Evolutionary conservation across 37 sponge, comb jelly and placozoan species (phyloP).

Genomic region (Eunapius fragilis): DNA sequence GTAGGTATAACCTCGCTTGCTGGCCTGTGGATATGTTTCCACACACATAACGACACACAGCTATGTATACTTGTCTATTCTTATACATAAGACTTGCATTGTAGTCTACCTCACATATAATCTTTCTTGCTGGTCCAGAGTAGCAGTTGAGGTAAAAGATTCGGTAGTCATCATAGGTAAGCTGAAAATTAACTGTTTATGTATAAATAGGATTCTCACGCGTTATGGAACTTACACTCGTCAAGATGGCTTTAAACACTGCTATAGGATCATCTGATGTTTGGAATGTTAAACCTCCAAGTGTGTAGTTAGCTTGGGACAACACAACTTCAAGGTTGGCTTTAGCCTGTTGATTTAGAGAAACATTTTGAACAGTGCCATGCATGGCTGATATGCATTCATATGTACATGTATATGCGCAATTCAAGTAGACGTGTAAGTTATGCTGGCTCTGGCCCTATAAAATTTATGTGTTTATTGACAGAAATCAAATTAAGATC

Average conservation of each 20-base stretch:
- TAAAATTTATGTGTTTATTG: no score
- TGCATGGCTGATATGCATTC: no score
- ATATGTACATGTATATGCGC: no score
- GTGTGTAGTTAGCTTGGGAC: neutral
- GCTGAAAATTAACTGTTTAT: neutral
- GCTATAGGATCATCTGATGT: neutral
- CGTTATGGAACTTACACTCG: neutral
- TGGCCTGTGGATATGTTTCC: slow-evolving; percentile 29
- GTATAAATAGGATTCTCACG: no score
- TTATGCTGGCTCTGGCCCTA: no score
- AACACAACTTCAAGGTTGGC: neutral
- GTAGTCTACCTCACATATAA: slow-evolving; percentile 22
- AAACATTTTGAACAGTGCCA: no score
- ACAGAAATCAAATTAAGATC: no score
- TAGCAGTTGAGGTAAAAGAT: slow-evolving; percentile 30
- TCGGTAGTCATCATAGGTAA: neutral
- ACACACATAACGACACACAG: neutral
- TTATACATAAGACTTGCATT: no score
- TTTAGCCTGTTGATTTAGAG: neutral
- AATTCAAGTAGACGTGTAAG: no score
- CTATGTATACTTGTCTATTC: neutral
- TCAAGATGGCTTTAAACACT: neutral
- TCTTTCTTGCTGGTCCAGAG: slow-evolving; percentile 9
- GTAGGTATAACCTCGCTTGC: neutral
- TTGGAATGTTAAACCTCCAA: neutral